phyloP scores from a whole-genome alignment of 2,797 vertebrate genomes.

The Euphonia xanthogaster region DNA sequence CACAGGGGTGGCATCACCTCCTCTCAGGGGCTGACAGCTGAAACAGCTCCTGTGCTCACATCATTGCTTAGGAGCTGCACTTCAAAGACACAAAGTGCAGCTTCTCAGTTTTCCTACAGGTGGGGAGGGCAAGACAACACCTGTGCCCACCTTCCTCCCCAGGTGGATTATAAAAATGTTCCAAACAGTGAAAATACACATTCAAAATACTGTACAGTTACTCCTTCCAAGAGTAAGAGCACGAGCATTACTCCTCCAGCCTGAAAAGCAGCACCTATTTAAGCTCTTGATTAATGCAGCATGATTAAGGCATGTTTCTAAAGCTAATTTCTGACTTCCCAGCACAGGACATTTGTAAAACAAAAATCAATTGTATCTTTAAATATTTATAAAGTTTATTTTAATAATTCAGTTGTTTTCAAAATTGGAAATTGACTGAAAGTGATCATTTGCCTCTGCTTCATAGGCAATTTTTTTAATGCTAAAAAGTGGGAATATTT shows the following conservation, averaged over 20 bases:
- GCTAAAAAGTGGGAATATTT: neutral
- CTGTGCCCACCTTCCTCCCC: neutral
- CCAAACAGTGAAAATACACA: neutral
- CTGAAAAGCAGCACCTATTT: neutral
- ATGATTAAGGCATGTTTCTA: neutral
- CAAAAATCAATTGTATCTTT: neutral
- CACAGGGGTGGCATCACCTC: neutral
- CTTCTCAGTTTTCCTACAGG: neutral
- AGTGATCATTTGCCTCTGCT: neutral
- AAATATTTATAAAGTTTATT: neutral
- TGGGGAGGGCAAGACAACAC: neutral
- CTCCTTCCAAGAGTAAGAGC: neutral
- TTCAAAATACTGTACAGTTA: neutral
- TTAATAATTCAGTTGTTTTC: neutral
- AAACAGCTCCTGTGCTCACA: neutral
- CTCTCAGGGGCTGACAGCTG: neutral
- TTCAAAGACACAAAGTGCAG: neutral
- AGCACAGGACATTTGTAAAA: neutral
- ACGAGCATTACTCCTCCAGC: neutral
- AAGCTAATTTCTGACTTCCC: neutral
- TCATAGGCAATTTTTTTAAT: neutral
- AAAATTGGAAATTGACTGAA: neutral
- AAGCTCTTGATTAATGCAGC: neutral
- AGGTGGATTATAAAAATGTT: neutral
- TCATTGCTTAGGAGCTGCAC: neutral